Conservation (phyloP, 1,140 invertebrate genomes). For the Acromyrmex heyeri region DNA sequence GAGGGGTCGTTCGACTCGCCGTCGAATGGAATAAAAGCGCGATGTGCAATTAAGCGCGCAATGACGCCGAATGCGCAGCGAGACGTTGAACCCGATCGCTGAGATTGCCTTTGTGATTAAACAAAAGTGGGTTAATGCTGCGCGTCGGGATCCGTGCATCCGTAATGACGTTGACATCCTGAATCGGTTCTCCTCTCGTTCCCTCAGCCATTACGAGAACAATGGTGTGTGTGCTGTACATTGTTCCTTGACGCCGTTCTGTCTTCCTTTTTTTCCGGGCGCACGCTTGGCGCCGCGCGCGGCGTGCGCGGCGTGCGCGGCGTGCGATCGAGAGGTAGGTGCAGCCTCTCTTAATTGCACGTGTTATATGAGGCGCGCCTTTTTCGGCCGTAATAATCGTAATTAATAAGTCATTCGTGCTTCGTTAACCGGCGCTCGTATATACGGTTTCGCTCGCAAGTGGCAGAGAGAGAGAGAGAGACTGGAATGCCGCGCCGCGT, state of each 20-base stretch:
- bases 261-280: conserved; percentile 60
- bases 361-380: conserved; percentile 51
- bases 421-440: not conserved
- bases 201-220: conserved; percentile 68
- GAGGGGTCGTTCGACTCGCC: conserved; percentile 12
- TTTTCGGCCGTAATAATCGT: conserved; percentile 50
- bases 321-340: conserved; percentile 71
- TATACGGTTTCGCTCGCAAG: not conserved
- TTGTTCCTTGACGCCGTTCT: conserved; percentile 74
- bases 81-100: conserved; percentile 73
- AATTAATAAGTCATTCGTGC: conserved; percentile 39
- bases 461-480: too few species aligned
- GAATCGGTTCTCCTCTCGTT: conserved; percentile 4
- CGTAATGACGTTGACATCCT: conserved; percentile 79
- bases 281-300: conserved; percentile 18
- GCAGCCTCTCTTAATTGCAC: conserved; percentile 76
- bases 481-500: not conserved
- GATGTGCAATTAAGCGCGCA: conserved; percentile 60
- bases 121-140: conserved; percentile 79
- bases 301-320: not conserved
- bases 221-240: conserved; percentile 67
- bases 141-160: conserved; percentile 71
- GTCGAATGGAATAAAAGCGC: conserved; percentile 27
- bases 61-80: conserved; percentile 63
- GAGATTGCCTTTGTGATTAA: conserved; percentile 77